These are phyloP conservation scores for Scaptomyza flava DNA, from an alignment of 2,888 invertebrate genomes.

Conservation along the genomic window DNA sequence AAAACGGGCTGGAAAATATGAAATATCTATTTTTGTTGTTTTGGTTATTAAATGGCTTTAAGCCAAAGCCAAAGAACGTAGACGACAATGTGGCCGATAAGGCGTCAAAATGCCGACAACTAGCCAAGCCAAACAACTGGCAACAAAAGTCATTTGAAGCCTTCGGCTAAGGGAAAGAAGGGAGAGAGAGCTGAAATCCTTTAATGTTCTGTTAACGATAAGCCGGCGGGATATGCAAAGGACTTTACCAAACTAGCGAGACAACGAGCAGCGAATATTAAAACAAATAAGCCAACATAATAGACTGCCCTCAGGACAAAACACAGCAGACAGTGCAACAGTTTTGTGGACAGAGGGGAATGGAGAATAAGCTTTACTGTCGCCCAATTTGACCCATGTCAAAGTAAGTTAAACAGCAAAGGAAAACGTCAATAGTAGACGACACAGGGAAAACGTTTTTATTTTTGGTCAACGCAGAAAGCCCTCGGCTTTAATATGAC, in stretches of 20 bases:
- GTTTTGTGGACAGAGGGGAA: neutral
- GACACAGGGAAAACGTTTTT: constrained; percentile 44
- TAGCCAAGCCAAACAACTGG: constrained; percentile 2
- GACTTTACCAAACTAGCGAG: constrained; percentile 69
- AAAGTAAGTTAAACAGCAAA: constrained; percentile 61
- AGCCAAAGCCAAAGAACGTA: constrained; percentile 13
- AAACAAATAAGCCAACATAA: constrained; percentile 76
- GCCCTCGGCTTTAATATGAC: constrained; percentile 40
- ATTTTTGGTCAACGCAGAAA: constrained; percentile 37
- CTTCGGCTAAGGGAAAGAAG: constrained; percentile 34
- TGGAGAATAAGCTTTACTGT: constrained; percentile 1
- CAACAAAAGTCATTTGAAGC: constrained; percentile 56
- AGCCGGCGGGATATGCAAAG: constrained; percentile 70
- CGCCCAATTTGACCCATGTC: constrained; percentile 68
- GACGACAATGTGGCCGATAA: constrained; percentile 27
- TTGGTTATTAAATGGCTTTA: constrained; percentile 12
- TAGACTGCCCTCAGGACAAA: constrained; percentile 51
- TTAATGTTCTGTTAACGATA: constrained; percentile 79
- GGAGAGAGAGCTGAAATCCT: constrained; percentile 58
- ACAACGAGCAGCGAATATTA: constrained; percentile 77
- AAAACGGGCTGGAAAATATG: constrained; percentile 9
- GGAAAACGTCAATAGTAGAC: constrained; percentile 15
- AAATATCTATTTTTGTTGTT: neutral
- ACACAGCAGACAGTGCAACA: constrained; percentile 12
- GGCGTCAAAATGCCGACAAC: constrained; percentile 24